A percentile compares a stretch with the other conserved stretches of the same genome.
These are phyloP conservation scores for Blennius ocellaris DNA, from an alignment of 2,113 vertebrate species.

Conservation along the genomic window DNA sequence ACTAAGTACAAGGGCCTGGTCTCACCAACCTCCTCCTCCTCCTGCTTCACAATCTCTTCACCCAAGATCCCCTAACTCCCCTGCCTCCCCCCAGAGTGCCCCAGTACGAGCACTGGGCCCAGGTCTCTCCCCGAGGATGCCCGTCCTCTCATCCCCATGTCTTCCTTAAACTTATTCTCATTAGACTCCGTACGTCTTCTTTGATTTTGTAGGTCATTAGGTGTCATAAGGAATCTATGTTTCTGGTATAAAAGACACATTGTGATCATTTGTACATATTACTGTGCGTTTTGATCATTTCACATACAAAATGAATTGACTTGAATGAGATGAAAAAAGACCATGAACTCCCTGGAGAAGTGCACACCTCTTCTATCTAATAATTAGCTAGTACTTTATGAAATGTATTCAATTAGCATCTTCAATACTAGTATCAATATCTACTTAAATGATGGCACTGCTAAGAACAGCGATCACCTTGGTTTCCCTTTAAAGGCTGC, in stretches of 20 bases:
- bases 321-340: constrained; percentile 43
- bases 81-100: constrained; percentile 27
- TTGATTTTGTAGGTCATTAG: constrained; percentile 56
- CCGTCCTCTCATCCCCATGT: constrained; percentile 34
- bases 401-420: neutral
- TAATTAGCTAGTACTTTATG: constrained; percentile 27
- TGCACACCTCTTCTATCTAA: constrained; percentile 2
- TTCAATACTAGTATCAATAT: constrained; percentile 3
- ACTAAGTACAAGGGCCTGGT: constrained; percentile 62
- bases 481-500: constrained; percentile 24
- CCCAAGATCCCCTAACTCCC: constrained; percentile 48
- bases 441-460: neutral
- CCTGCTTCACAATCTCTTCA: constrained; percentile 37
- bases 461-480: constrained; percentile 1
- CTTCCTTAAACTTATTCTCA: constrained; percentile 52
- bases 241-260: constrained; percentile 17
- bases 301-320: constrained; percentile 30
- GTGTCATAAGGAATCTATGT: constrained; percentile 20
- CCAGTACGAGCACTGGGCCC: constrained; percentile 31
- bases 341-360: constrained; percentile 34
- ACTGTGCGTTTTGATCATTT: constrained; percentile 23
- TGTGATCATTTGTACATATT: constrained; percentile 22
- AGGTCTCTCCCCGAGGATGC: constrained; percentile 46
- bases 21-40: constrained; percentile 56
- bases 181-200: constrained; percentile 48